Evolutionary conservation across 30 jellyfish, hydroid and myxozoan species (phyloP).

Genomic region (Chironex yamaguchii): DNA sequence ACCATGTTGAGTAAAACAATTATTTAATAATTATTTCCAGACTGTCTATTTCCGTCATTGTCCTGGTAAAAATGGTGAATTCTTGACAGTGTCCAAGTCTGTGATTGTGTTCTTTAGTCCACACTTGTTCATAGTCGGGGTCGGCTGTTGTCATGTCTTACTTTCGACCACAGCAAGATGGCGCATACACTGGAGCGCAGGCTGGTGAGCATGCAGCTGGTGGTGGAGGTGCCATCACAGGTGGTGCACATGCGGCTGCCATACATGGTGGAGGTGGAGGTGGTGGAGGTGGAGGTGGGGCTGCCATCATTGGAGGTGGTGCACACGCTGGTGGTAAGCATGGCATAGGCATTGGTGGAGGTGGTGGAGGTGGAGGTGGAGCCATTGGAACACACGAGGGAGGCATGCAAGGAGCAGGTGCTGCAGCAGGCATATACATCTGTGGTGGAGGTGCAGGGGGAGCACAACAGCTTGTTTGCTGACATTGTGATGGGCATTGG

Average conservation of each 20-base stretch:
- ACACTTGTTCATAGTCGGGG: too few species aligned
- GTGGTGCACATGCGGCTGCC: too few species aligned
- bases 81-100: too few species aligned
- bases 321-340: not conserved
- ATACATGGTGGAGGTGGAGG: not conserved
- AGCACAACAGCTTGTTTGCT: constrained; percentile 51
- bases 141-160: too few species aligned
- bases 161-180: not conserved
- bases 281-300: not conserved
- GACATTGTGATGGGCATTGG: constrained; percentile 73
- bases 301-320: constrained; percentile 37
- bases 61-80: too few species aligned
- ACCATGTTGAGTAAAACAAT: too few species aligned
- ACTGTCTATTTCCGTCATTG: too few species aligned
- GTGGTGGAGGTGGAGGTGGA: constrained; percentile 93
- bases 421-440: constrained; percentile 3
- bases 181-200: not conserved
- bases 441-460: constrained; percentile 43
- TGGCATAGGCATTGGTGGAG: constrained; percentile 92
- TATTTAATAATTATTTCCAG: too few species aligned
- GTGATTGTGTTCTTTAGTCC: too few species aligned
- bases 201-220: not conserved
- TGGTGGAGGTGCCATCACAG: not conserved
- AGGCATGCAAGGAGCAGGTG: constrained; percentile 4
- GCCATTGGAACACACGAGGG: constrained; percentile 19